Conservation (phyloP, 30 jellyfish, hydroid and myxozoan genomes). For the Catostylus mosaicus region DNA sequence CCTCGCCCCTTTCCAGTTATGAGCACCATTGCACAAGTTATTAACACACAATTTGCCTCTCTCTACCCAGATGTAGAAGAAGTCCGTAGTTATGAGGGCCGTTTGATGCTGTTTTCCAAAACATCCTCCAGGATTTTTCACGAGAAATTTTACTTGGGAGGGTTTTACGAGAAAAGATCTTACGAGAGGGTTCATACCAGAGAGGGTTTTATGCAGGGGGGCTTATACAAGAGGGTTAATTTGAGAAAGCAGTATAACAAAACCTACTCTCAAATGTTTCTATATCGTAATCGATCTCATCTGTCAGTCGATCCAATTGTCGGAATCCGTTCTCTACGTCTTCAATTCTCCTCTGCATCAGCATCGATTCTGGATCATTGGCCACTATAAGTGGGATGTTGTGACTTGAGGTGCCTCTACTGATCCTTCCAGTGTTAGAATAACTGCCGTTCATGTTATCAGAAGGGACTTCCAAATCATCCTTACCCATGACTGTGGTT, state of each 20-base stretch:
- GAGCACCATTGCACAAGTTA: too few species aligned
- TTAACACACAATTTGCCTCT: too few species aligned
- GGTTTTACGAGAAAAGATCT: too few species aligned
- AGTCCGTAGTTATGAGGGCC: too few species aligned
- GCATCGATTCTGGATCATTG: conserved; percentile 20
- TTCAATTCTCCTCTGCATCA: conserved; percentile 62
- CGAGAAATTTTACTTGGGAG: too few species aligned
- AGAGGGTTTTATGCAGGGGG: neutral
- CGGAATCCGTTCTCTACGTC: conserved; percentile 41
- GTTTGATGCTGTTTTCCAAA: too few species aligned
- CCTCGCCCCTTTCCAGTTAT: too few species aligned
- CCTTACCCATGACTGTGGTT: conserved; percentile 28
- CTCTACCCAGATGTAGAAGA: too few species aligned
- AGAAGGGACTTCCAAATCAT: conserved; percentile 34
- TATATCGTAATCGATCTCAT: conserved; percentile 65
- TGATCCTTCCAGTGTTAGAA: conserved; percentile 37
- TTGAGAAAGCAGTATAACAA: neutral
- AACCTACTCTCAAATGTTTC: conserved; percentile 48
- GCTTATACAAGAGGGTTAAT: neutral
- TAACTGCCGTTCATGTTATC: conserved; percentile 22
- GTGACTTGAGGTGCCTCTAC: conserved; percentile 53
- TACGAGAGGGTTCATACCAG: neutral
- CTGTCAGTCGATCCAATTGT: conserved; percentile 45
- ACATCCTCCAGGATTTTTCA: too few species aligned
- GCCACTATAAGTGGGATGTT: conserved; percentile 6